A percentile compares a stretch with the other conserved stretches of the same genome.
These are phyloP conservation scores for Phalacrocorax brasilianus DNA, from an alignment of 2,113 vertebrate species.

Conservation along the genomic window DNA sequence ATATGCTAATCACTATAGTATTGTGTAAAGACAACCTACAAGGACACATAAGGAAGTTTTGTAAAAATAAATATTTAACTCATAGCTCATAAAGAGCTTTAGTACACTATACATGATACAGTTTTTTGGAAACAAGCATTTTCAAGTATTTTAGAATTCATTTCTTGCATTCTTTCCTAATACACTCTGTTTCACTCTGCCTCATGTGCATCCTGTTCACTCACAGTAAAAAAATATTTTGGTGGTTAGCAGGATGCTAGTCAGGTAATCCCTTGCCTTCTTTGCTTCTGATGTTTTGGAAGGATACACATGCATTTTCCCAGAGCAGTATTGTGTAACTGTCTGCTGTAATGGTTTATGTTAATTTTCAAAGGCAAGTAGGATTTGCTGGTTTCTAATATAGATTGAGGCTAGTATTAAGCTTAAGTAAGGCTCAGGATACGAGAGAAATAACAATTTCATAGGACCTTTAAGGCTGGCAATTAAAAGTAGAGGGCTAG, in stretches of 20 bases:
- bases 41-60: not conserved
- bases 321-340: not conserved
- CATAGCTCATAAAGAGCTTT: not conserved
- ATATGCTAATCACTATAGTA: not conserved
- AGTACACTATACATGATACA: not conserved
- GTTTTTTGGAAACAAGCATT: not conserved
- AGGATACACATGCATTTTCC: not conserved
- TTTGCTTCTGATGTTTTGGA: not conserved
- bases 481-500: not conserved
- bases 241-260: not conserved
- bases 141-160: not conserved
- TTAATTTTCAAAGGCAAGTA: not conserved
- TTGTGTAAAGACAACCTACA: not conserved
- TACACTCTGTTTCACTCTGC: not conserved
- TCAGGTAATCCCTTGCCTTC: not conserved
- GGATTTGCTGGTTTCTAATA: not conserved
- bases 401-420: not conserved
- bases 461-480: not conserved
- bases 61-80: not conserved
- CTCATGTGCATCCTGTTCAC: not conserved
- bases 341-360: not conserved
- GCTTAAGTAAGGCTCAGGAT: not conserved
- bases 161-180: not conserved
- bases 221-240: not conserved
- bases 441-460: not conserved